Evolutionary conservation across 2,888 invertebrate species (phyloP).

Genomic region (Hypercompe scribonia): DNA sequence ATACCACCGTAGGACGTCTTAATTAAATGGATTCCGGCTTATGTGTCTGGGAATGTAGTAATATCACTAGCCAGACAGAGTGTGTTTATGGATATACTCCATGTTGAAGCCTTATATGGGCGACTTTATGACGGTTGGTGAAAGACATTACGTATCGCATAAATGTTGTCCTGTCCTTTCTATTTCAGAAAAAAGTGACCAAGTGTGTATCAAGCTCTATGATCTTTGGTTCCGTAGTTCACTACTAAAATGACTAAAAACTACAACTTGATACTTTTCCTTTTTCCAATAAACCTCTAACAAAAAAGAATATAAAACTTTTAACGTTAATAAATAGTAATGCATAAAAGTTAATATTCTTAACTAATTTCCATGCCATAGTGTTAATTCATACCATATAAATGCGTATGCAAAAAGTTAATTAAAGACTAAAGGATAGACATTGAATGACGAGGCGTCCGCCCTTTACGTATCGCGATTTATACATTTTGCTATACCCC

Average conservation of each 20-base stretch:
- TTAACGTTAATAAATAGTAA: too few relatives aligned
- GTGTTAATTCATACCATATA: conserved; percentile 50
- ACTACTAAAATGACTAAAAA: too few relatives aligned
- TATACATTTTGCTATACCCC: conserved; percentile 67
- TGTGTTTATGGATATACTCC: neutral
- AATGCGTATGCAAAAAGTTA: conserved; percentile 72
- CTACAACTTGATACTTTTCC: too few relatives aligned
- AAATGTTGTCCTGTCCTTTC: neutral
- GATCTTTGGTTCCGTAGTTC: too few relatives aligned
- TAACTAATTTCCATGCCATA: conserved; percentile 28
- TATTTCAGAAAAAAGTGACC: neutral
- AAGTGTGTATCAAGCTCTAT: too few relatives aligned
- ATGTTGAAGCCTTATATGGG: neutral
- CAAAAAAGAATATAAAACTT: too few relatives aligned
- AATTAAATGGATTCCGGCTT: neutral
- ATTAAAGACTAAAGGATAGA: conserved; percentile 73
- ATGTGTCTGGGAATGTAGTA: conserved; percentile 1
- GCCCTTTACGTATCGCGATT: conserved; percentile 79
- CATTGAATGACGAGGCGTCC: conserved; percentile 74
- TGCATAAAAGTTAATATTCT: too few relatives aligned
- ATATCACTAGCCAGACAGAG: neutral
- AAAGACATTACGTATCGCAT: neutral
- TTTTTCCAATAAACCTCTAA: too few relatives aligned
- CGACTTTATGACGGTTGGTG: neutral
- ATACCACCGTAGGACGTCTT: conserved; percentile 7